A percentile compares a stretch with the other conserved stretches of the same genome.
These are phyloP conservation scores for Greenwoodochromis staneri DNA, from an alignment of 2,113 vertebrate genomes.

Conservation along the genomic window DNA sequence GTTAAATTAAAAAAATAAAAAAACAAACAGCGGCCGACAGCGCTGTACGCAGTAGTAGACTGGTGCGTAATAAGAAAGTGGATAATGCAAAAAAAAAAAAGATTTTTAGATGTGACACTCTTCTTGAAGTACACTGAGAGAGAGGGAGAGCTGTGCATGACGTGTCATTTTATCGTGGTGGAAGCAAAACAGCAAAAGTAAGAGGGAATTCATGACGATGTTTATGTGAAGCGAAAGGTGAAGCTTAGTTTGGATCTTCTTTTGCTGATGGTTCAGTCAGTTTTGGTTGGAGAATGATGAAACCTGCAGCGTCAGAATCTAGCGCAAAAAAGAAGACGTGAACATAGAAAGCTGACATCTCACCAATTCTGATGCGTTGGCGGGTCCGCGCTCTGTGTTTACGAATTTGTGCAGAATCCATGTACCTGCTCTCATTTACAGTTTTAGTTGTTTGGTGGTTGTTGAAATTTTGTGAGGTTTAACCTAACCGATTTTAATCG, in stretches of 20 bases:
- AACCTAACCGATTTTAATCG: neutral
- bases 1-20: neutral
- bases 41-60: neutral
- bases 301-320: neutral
- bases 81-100: neutral
- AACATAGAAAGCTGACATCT: neutral
- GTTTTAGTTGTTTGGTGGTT: neutral
- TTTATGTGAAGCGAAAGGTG: neutral
- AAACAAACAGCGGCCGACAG: rapidly evolving
- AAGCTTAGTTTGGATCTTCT: neutral
- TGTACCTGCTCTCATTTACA: neutral
- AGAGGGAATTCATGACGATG: neutral
- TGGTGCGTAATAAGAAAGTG: neutral
- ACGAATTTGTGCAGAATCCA: neutral
- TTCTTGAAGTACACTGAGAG: neutral
- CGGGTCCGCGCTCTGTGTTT: neutral
- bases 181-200: neutral
- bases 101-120: neutral
- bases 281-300: neutral
- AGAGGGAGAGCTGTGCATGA: neutral
- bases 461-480: neutral
- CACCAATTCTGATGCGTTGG: neutral
- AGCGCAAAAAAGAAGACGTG: neutral
- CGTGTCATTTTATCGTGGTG: neutral
- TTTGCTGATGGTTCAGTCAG: neutral